Base-by-base conservation (phyloP, 2,888 invertebrate species). In the Taenaris catops region DNA sequence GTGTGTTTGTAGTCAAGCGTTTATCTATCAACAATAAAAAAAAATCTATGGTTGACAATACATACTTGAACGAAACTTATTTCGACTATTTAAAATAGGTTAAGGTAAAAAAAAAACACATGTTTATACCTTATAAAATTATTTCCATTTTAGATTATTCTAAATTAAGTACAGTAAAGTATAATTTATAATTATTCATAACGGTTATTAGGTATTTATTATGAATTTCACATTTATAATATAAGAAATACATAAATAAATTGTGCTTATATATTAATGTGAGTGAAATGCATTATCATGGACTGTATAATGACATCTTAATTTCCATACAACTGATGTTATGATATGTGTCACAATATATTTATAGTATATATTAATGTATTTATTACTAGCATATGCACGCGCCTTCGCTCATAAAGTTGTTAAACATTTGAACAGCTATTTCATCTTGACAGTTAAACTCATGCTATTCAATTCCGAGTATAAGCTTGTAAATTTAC, bases 221-320 rank as follows among this genome's bases (percentile, higher is more conserved):
- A 79, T 76, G 78, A 75, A 73, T 72, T 68, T 53, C n/a, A 60
- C 57, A 55, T 63, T 64, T 12, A 29, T 60, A 56, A 19, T 64
- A 63, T 53, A 29, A 16, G 23, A 9, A 58, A 63, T 63, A 63
- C 62, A 63, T 69, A 74, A 62, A 78, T 72, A 61, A 58, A 61
- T 84, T 84, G 81, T 84, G 84, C 81, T 80, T 79, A 81, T 57
- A 73, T 57, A 73, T 71, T 75, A 79, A 63, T 66, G 61, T 61
- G 63, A 71, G 74, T 80, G 78, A 84, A 84, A 86, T 83, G 80
- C 81, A 81, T 79, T 80, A 72, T 63, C 55, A 69, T 75, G 80
- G 83, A 83, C 76, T 70, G 63, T 59, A 63, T 60, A 63, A 52
- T 47, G 46, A 53, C 56, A 58, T 59, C 54, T 55, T 58, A 55